A percentile compares a stretch with the other conserved stretches of the same genome.
These are phyloP conservation scores for Leptinotarsa rubiginosa DNA, from an alignment of 2,888 invertebrate species.

Conservation along the genomic window DNA sequence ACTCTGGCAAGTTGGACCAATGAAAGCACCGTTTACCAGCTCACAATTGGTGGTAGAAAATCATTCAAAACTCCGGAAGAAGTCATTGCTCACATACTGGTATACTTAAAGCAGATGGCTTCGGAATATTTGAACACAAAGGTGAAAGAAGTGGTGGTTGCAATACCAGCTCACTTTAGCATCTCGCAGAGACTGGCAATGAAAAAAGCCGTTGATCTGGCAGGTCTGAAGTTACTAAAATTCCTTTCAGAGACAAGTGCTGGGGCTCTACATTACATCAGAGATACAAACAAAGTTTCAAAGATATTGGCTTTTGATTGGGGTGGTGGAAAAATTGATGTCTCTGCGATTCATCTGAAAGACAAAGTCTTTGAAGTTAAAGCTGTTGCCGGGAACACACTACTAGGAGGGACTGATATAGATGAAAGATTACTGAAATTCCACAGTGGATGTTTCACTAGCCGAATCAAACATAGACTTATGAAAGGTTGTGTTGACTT, in stretches of 20 bases:
- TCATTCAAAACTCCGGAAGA: conserved; percentile 40
- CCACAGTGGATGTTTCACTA: background rate
- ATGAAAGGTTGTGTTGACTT: conserved; percentile 9
- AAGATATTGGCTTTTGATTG: background rate
- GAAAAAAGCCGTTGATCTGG: conserved; percentile 42
- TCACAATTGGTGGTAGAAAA: background rate
- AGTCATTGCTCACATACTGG: conserved; percentile 42
- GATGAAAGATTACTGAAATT: conserved; percentile 18
- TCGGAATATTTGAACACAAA: conserved; percentile 30
- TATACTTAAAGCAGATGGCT: conserved; percentile 38
- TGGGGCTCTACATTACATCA: background rate
- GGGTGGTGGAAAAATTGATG: conserved; percentile 52
- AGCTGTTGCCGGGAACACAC: conserved; percentile 24
- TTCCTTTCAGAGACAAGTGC: conserved; percentile 1
- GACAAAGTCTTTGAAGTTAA: conserved; percentile 31
- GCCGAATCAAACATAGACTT: conserved; percentile 6
- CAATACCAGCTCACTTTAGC: conserved; percentile 45
- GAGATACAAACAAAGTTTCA: background rate
- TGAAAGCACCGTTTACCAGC: background rate
- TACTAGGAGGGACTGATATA: conserved; percentile 26
- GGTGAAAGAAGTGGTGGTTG: conserved; percentile 44
- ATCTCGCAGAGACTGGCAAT: conserved; percentile 45
- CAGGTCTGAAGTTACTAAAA: conserved; percentile 42
- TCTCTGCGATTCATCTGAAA: conserved; percentile 46
- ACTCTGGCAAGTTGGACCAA: background rate